phyloP scores from a whole-genome alignment of 2,797 vertebrate species.

The Erpetoichthys calabaricus region DNA sequence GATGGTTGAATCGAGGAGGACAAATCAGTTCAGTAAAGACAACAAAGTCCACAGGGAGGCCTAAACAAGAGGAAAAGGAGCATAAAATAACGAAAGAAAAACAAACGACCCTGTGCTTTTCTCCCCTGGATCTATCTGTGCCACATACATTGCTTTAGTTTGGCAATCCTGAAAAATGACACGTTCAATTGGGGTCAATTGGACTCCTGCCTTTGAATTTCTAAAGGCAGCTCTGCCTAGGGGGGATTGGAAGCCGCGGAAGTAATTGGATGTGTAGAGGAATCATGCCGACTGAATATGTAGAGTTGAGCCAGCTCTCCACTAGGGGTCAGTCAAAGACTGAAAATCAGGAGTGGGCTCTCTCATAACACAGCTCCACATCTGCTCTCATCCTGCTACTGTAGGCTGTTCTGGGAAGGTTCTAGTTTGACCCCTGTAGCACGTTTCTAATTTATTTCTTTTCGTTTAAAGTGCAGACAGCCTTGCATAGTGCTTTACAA shows the following conservation, averaged over 20 bases:
- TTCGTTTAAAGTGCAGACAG: too few relatives aligned
- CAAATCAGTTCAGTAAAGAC: constrained; percentile 19
- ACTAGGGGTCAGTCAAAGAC: constrained; percentile 57
- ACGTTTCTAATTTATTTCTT: too few relatives aligned
- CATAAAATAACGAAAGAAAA: too few relatives aligned
- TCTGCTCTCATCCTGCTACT: too few relatives aligned
- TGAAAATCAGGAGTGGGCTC: too few relatives aligned
- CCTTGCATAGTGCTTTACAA: too few relatives aligned
- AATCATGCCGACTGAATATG: constrained; percentile 18
- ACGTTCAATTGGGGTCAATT: constrained; percentile 63
- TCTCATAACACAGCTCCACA: too few relatives aligned
- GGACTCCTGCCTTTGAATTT: constrained; percentile 50
- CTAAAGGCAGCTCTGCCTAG: constrained; percentile 37
- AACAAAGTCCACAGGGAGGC: constrained; percentile 1
- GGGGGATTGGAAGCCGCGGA: constrained; percentile 41
- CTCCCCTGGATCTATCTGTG: constrained; percentile 20
- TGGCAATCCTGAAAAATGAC: constrained; percentile 47
- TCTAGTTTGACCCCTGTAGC: too few relatives aligned
- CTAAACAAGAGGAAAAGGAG: not conserved
- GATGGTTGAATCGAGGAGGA: not conserved
- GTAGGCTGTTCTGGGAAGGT: too few relatives aligned
- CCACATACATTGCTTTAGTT: constrained; percentile 31
- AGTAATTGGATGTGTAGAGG: constrained; percentile 40
- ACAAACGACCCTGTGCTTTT: constrained; percentile 7
- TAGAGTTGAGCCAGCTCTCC: constrained; percentile 28